Evolutionary conservation across 2,888 invertebrate species (phyloP).

Genomic region (Tinea semifulvella): DNA sequence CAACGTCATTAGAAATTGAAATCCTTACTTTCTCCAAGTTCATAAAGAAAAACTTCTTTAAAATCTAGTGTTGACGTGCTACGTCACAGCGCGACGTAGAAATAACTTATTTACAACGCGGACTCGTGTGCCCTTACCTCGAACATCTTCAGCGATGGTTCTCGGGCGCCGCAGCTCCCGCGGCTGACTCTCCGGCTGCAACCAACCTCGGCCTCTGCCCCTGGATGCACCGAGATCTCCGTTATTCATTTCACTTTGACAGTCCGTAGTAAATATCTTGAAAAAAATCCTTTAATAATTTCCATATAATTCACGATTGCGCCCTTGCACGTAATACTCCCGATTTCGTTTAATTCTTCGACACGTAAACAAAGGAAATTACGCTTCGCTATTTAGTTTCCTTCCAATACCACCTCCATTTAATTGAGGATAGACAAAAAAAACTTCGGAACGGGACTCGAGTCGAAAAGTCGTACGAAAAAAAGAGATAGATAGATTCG

Average conservation of each 20-base stretch:
- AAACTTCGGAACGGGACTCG: too few relatives aligned
- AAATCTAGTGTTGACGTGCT: constrained; percentile 26
- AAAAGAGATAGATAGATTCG: background rate
- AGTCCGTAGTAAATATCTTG: constrained; percentile 24
- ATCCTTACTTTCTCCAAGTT: constrained; percentile 57
- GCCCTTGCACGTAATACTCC: background rate
- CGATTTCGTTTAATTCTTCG: constrained; percentile 26
- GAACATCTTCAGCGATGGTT: constrained; percentile 40
- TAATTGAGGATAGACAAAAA: background rate
- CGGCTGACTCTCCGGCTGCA: constrained; percentile 53
- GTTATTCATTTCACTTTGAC: constrained; percentile 54
- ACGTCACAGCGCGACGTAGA: constrained; percentile 28
- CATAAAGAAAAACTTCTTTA: constrained; percentile 38
- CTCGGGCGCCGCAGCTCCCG: constrained; percentile 56
- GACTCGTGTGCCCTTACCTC: constrained; percentile 32
- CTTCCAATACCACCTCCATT: constrained; percentile 5
- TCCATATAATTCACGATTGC: background rate
- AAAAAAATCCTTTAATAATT: background rate
- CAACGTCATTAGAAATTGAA: constrained; percentile 59
- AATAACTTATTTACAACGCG: background rate
- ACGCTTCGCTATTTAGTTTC: constrained; percentile 1
- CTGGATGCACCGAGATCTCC: constrained; percentile 58
- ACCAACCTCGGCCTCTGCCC: constrained; percentile 62
- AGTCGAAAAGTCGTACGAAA: background rate
- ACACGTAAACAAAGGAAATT: constrained; percentile 64